Evolutionary conservation across 2,113 vertebrate genomes (phyloP).

Genomic region (Pithys albifrons): DNA sequence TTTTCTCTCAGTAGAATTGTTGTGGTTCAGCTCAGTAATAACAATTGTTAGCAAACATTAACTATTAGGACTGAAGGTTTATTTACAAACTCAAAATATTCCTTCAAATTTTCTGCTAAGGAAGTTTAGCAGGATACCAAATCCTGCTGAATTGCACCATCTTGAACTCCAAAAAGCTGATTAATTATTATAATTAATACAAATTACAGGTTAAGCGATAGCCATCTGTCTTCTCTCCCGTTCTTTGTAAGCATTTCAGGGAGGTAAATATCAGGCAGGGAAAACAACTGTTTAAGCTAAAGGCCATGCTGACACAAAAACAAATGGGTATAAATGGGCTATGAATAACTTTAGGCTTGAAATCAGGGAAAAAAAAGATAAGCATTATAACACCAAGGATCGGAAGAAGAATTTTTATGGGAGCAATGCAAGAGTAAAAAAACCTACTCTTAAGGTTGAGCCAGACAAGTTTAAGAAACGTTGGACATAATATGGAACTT

Average conservation of each 20-base stretch:
- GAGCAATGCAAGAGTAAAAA: background rate
- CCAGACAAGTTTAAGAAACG: background rate
- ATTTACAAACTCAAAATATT: background rate
- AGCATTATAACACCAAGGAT: background rate
- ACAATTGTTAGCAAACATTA: background rate
- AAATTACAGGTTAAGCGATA: constrained; percentile 9
- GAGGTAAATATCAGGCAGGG: constrained; percentile 15
- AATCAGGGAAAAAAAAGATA: background rate
- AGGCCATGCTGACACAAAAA: constrained; percentile 37
- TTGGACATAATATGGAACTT: background rate
- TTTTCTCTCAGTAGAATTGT: background rate
- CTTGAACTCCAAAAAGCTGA: background rate
- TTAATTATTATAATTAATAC: constrained; percentile 41
- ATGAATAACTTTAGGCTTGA: background rate
- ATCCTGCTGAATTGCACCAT: background rate
- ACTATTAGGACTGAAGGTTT: background rate
- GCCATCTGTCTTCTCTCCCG: background rate
- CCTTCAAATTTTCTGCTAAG: background rate
- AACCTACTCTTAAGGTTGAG: background rate
- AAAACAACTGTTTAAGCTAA: constrained; percentile 32
- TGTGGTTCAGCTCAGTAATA: background rate
- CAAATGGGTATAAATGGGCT: constrained; percentile 20
- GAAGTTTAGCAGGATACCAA: background rate
- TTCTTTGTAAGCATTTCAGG: background rate
- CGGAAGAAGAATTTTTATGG: background rate